Base-by-base conservation (phyloP, 64 coral and sea anemone species). In the Pachyseris speciosa region DNA sequence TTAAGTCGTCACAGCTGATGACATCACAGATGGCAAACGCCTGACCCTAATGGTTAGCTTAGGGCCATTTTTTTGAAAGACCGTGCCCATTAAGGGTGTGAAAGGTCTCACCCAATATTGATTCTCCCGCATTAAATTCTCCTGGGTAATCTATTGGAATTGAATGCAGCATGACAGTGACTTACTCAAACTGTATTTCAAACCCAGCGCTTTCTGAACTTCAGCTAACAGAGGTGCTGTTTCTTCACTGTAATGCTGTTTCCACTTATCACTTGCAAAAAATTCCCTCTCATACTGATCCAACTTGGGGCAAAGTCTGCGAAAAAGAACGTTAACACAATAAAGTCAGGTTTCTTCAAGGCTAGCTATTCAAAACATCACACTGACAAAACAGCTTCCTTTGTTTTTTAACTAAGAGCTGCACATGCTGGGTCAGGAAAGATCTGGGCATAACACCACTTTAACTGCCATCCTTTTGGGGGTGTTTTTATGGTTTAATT, bases 301-400 rank as follows among this genome's bases (percentile, higher is more conserved):
- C 67, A 95, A 59, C 60, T 95, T 95, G 17, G 94, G 94, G 27
- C 94, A 95, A 41, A 95, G 61, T 20, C 94, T 94, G 50, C 9
- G 27, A 29, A 29, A 13, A 43, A 58, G 41, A 68, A 40, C 6
- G 44, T 66, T 22, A 31, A 38, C 26, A 19, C 17, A 32, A 32
- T 7, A 70, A 4, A 20, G 67, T 17, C 29, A 33, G 11, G 11
- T 34, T 36, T 28, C 13, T 13, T 6, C 10, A 55, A 67, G 11
- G 29, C 29, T 68, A 25, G 9, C 59, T 27, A 57, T 15, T 68
- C 10, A 33, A 33, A 12, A 68, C 17, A 25, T 19, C 52, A 57
- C 12, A 13, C 4, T 1, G 3, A 13, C 44, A 47, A 13, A 47
- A 47, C 7, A n/a, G n/a, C n/a, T n/a, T 47, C 44, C 44, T 47